Base-by-base conservation (phyloP, 2,888 invertebrate species). In the Scaeva pyrastri region DNA sequence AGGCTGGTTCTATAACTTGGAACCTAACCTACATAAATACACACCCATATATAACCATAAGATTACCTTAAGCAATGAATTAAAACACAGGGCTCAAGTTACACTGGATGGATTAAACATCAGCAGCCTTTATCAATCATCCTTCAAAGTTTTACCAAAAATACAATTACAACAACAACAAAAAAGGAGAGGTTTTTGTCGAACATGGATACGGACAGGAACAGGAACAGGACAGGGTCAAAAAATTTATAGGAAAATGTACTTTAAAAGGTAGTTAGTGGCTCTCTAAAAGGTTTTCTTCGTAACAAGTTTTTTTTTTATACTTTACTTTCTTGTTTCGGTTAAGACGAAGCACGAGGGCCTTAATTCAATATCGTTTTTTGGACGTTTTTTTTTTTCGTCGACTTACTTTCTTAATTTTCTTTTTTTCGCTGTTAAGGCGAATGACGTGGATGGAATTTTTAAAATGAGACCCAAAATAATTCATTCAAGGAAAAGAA, bases 71-170 rank as follows among this genome's bases (percentile, higher is more conserved):
- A 58, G 76, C 70, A 58, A 73, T 52, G 58, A 52, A 45, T 56
- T 12, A 66, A 64, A 62, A 64, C 43, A 36, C 14, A 41, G 19
- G 23, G 16, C 52, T 41, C 52, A 43, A 39, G 21, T 39, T 21
- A 52, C 31, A 43, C 31, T 58, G 14, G 41, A 76, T 50, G 66
- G 72, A 78, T 85, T 72, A 85, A 73, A 72, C 68, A 73, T 64
- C 55, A 68, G 71, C 62, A 80, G 72, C 84, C 68, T 76, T 72
- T 66, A 85, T 80, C 80, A 80, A 85, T 80, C 80, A 85, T 68
- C 83, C 68, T 68, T 50, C 71, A 45, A 70, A 71, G 48, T 75
- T 60, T 16, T 21, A n/a, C 10, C n/a, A n/a, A 66, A 58, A 50
- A 45, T 19, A 23, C 26, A n/a, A n/a, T n/a, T n/a, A n/a, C n/a